phyloP scores from a whole-genome alignment of 2,888 invertebrate species.

The Dysmachus trigonus region DNA sequence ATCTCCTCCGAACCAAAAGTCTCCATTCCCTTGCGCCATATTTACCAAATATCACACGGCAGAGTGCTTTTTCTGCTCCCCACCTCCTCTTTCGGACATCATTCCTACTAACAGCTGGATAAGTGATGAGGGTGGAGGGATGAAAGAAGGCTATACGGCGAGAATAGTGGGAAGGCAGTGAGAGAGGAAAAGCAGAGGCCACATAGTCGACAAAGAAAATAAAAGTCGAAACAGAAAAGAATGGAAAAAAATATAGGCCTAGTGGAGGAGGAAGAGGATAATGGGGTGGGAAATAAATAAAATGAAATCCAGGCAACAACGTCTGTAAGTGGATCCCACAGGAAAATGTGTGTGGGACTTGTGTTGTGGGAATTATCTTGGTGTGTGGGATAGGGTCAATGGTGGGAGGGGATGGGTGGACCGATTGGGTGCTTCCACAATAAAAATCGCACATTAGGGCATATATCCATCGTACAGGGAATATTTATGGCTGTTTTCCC shows the following conservation, averaged over 20 bases:
- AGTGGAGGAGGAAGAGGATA: not conserved
- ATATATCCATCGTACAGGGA: not conserved
- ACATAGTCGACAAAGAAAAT: not conserved
- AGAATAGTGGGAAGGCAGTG: not conserved
- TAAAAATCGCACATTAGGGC: slow-evolving; percentile 22
- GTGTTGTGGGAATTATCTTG: not conserved
- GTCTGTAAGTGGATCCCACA: not conserved
- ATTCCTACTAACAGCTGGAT: not conserved
- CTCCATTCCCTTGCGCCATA: not conserved
- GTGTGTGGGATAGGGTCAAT: not conserved
- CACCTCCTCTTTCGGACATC: not conserved
- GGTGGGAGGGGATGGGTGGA: not conserved
- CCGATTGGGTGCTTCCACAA: not conserved
- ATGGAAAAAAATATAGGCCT: not conserved
- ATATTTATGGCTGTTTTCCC: not conserved
- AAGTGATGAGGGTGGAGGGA: not conserved
- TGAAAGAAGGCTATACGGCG: not conserved
- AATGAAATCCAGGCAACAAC: not conserved
- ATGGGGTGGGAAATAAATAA: not conserved
- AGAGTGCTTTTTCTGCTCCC: not conserved
- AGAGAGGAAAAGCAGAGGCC: not conserved
- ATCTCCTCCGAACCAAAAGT: not conserved
- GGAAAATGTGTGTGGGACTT: not conserved
- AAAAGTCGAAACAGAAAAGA: not conserved
- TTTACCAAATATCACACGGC: not conserved